A percentile compares a stretch with the other conserved stretches of the same genome.
These are phyloP conservation scores for Heliconius nattereri DNA, from an alignment of 1,140 invertebrate genomes.

Conservation along the genomic window DNA sequence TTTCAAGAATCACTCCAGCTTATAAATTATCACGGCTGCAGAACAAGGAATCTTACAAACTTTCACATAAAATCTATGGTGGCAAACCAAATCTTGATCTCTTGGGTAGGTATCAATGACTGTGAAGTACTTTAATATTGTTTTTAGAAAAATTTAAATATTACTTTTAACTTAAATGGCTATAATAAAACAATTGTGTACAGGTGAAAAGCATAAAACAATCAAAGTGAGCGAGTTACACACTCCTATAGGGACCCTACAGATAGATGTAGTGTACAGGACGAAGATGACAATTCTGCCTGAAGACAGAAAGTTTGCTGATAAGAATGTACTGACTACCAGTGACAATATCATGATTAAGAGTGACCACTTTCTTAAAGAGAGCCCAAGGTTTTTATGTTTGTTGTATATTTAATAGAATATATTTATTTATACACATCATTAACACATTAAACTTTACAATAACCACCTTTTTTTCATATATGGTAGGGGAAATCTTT, in stretches of 20 bases:
- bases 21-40: conserved; percentile 71
- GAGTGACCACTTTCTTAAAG: conserved; percentile 69
- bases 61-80: conserved; percentile 71
- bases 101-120: conserved; percentile 52
- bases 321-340: conserved; percentile 34
- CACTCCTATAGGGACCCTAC: conserved; percentile 64
- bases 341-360: conserved; percentile 62
- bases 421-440: neutral
- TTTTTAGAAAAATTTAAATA: neutral
- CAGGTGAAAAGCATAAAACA: conserved; percentile 65
- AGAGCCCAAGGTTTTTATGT: conserved; percentile 57
- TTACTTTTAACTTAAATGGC: neutral
- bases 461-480: too few relatives aligned
- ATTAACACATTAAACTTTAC: too few relatives aligned
- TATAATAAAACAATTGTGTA: conserved; percentile 24
- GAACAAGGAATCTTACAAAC: conserved; percentile 67
- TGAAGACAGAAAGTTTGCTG: conserved; percentile 44
- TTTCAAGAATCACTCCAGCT: conserved; percentile 71
- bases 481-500: too few relatives aligned
- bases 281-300: conserved; percentile 71
- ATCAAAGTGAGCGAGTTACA: conserved; percentile 70
- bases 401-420: neutral
- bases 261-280: conserved; percentile 68
- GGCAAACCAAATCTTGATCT: conserved; percentile 64
- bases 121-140: neutral